Base-by-base conservation (phyloP, 2,113 vertebrate species). In the Cheilinus undulatus region DNA sequence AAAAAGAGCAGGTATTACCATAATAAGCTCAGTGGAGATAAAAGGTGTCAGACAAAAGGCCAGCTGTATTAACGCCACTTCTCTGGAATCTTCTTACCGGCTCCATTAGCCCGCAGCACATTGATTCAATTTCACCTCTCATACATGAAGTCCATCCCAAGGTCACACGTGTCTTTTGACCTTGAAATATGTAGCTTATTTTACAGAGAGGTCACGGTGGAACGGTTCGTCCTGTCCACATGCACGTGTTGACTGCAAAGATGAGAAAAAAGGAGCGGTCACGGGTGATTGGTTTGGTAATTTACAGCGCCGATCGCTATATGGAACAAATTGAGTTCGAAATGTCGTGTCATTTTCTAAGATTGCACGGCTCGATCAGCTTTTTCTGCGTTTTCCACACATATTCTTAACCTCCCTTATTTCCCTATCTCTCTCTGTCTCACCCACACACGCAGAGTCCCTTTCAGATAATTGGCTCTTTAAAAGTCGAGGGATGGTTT, bases 1-100 rank as follows among this genome's bases (percentile, higher is more conserved):
- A 34, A 34, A 3, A 11, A 66, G n/a, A 58, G 13, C 20, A 14
- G 22, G 49, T 26, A 61, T 54, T 70, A 72, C 5, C 20, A 23
- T 54, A 51, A 40, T 14, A 19, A 15, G 3, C 14, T 5, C 32
- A 51, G 50, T 40, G 27, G 38, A 71, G 83, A 76, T 89, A 83
- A 89, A 89, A 84, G 76, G 85, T 88, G 84, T 86, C 76, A 85
- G 59, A 58, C 19, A 6, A 86, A 75, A 86, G 87, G 84, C 56
- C 87, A 81, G 53, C 61, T 26, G 45, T 88, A 67, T 82, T 84
- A 84, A 74, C 7, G n/a, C 42, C 58, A 40, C 69, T 56, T 79
- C 66, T 73, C 48, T 66, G 22, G 71, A 89, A 81, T 81, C 82
- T 72, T 77, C 59, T 64, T 28, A 40, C 40, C 8, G 48, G 61